These are phyloP conservation scores for Hydractinia symbiolongicarpus DNA, from an alignment of 30 jellyfish, hydroid and myxozoan species.

Conservation along the genomic window DNA sequence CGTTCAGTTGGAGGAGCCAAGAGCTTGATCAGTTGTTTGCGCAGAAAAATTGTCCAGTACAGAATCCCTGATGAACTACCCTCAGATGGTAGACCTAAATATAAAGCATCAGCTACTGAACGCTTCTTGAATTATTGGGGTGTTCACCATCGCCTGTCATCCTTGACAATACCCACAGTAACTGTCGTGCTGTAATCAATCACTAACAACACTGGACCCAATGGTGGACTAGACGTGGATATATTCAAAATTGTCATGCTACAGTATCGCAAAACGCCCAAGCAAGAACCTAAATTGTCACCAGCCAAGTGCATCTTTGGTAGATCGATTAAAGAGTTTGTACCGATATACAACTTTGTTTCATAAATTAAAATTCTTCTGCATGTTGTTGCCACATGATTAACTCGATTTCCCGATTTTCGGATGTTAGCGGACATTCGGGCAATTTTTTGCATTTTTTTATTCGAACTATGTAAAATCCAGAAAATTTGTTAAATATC, in stretches of 20 bases:
- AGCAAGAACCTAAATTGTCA: background rate
- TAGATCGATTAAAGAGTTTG: background rate
- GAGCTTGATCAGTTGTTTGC: background rate
- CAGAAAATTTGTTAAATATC: too few species aligned
- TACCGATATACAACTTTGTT: too few species aligned
- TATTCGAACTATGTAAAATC: too few species aligned
- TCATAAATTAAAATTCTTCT: too few species aligned
- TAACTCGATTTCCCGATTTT: too few species aligned
- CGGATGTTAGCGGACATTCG: too few species aligned
- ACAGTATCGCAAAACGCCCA: background rate
- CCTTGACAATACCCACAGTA: slow-evolving; percentile 2
- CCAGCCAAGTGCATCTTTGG: slow-evolving; percentile 2
- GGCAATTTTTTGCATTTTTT: too few species aligned
- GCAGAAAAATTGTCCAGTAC: background rate
- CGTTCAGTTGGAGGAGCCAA: background rate
- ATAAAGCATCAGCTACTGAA: background rate
- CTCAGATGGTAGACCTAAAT: slow-evolving; percentile 18
- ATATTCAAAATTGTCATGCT: too few species aligned
- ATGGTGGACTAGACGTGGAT: too few species aligned
- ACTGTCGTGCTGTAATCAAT: slow-evolving; percentile 7
- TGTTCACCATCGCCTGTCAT: background rate
- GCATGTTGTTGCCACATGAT: too few species aligned
- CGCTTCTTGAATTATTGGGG: slow-evolving; percentile 11
- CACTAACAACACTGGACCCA: background rate
- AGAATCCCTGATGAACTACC: background rate